phyloP scores from a whole-genome alignment of 2,797 vertebrate genomes.

The Garrulus glandarius region DNA sequence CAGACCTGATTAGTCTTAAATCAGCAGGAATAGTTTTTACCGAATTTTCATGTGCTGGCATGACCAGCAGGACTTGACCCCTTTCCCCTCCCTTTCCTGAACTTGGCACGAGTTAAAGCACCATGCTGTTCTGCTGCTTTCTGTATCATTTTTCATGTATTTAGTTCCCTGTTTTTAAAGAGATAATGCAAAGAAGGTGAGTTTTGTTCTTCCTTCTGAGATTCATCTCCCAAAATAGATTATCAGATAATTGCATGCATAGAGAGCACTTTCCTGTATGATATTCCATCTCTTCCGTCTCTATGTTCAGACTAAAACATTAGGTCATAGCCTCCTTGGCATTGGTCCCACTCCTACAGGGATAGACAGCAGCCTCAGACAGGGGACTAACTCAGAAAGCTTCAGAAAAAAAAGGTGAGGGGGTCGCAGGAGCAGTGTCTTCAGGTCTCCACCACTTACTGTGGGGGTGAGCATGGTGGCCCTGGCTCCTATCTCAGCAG shows the following conservation, averaged over 20 bases:
- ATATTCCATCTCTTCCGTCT: not conserved
- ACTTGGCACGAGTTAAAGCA: not conserved
- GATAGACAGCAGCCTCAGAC: not conserved
- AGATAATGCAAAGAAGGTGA: not conserved
- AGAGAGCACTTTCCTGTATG: not conserved
- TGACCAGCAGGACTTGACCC: not conserved
- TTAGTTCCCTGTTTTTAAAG: not conserved
- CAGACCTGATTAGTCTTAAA: not conserved
- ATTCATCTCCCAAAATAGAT: not conserved
- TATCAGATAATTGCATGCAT: not conserved
- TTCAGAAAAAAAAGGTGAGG: not conserved
- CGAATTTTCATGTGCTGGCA: not conserved
- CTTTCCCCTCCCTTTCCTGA: not conserved
- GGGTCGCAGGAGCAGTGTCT: not conserved
- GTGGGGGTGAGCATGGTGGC: not conserved
- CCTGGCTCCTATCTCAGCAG: not conserved
- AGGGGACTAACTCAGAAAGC: not conserved
- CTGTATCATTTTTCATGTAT: not conserved
- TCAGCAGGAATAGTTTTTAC: not conserved
- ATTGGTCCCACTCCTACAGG: not conserved
- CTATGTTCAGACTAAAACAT: slow-evolving; percentile 1
- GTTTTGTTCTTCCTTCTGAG: not conserved
- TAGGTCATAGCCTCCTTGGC: not conserved
- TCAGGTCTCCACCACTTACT: not conserved
- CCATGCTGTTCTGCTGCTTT: not conserved